phyloP scores from a whole-genome alignment of 2,113 vertebrate genomes.

The Nansenia antarctica region DNA sequence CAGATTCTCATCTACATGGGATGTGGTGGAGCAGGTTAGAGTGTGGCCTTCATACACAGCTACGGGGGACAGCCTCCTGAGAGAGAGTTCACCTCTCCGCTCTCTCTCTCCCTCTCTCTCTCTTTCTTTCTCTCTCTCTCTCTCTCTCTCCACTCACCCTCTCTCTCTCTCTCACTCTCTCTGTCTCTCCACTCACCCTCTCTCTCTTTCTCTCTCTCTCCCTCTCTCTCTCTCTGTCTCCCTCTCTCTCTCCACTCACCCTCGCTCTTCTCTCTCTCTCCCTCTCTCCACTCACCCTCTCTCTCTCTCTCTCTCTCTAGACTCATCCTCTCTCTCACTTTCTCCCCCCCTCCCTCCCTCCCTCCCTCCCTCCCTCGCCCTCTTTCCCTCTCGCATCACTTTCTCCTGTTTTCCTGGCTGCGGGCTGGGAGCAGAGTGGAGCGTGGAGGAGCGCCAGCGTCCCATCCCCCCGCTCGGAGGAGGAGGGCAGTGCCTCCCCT shows the following conservation, averaged over 20 bases:
- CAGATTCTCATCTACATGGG: not conserved
- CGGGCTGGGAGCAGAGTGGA: not conserved
- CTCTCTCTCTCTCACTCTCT: not conserved
- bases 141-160: not conserved
- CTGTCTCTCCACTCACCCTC: not conserved
- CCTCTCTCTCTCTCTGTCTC: not conserved
- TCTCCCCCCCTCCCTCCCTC: not conserved
- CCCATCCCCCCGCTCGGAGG: not conserved
- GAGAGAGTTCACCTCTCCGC: not conserved
- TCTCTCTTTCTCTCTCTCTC: not conserved
- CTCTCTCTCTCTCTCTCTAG: not conserved
- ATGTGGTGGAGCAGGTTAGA: conserved; percentile 4
- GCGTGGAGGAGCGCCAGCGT: not conserved
- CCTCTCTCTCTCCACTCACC: not conserved
- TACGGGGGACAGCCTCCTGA: conserved; percentile 7
- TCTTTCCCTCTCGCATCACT: not conserved
- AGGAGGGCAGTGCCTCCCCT: conserved; percentile 2
- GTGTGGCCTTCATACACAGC: not conserved
- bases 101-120: not conserved
- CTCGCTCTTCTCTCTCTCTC: not conserved
- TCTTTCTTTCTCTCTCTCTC: too few species aligned
- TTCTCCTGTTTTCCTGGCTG: not conserved
- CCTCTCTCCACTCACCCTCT: not conserved
- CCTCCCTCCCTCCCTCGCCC: not conserved
- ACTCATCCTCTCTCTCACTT: too few species aligned